Percentiles rank a stretch among this genome's conserved stretches.
Evolutionary conservation across 1,140 invertebrate genomes (phyloP).

Genomic region (Lordiphosa clarofinis): DNA sequence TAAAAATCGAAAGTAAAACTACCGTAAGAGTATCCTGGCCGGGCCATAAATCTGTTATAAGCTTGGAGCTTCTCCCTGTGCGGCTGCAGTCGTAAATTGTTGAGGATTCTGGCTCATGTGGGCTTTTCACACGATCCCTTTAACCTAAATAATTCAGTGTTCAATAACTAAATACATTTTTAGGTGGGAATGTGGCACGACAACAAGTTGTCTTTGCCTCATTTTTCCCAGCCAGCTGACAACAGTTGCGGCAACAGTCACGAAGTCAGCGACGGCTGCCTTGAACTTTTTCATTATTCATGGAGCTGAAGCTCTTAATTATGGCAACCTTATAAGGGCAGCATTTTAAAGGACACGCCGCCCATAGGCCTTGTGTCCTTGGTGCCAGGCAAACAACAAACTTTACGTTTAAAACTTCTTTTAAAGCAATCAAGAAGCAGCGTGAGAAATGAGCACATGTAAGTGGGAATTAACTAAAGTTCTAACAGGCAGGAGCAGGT

Average conservation of each 20-base stretch:
- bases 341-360: conserved; percentile 30
- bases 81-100: conserved; percentile 17
- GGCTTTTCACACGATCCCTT: conserved; percentile 27
- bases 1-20: conserved; percentile 4
- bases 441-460: conserved; percentile 10
- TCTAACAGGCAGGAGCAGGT: too few relatives aligned
- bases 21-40: conserved; percentile 1
- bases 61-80: conserved; percentile 3
- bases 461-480: not conserved
- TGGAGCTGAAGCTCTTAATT: conserved; percentile 36
- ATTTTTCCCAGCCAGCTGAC: conserved; percentile 35
- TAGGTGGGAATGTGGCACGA: not conserved
- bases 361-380: conserved; percentile 13
- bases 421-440: conserved; percentile 12
- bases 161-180: not conserved
- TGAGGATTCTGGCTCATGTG: conserved; percentile 22
- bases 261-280: conserved; percentile 8
- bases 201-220: conserved; percentile 34
- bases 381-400: not conserved
- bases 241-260: not conserved
- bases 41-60: conserved; percentile 21
- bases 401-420: conserved; percentile 3
- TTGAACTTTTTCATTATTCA: conserved; percentile 56
- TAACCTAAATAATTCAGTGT: conserved; percentile 37
- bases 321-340: too few relatives aligned